phyloP scores from a whole-genome alignment of 2,113 vertebrate genomes.

The Varanus salvator region DNA sequence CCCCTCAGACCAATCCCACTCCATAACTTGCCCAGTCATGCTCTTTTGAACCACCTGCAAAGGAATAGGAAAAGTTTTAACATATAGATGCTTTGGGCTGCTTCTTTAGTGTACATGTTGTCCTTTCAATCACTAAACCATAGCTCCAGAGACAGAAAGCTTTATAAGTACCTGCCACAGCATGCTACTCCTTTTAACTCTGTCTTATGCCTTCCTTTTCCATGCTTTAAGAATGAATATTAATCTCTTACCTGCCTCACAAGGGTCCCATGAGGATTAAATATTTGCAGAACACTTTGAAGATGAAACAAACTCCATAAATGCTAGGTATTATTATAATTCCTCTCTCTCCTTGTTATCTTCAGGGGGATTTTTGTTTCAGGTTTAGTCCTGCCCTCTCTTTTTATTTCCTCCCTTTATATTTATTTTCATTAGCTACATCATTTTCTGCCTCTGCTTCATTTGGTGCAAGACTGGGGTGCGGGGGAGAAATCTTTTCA shows the following conservation, averaged over 20 bases:
- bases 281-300: conserved; percentile 33
- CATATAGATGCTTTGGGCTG: not conserved
- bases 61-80: not conserved
- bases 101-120: not conserved
- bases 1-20: too few relatives aligned
- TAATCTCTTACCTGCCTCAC: not conserved
- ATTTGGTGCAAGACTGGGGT: not conserved
- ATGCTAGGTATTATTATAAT: conserved; percentile 6
- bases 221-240: not conserved
- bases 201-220: not conserved
- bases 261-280: conserved; percentile 24
- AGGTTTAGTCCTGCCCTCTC: not conserved
- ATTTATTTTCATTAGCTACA: conserved; percentile 7
- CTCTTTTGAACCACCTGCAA: not conserved
- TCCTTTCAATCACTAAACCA: not conserved
- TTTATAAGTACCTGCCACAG: not conserved
- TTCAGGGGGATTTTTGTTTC: conserved; percentile 34
- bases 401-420: not conserved
- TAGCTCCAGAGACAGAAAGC: not conserved
- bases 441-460: fast-evolving
- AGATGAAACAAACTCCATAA: conserved; percentile 19
- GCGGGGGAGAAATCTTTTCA: not conserved
- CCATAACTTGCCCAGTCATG: too few relatives aligned
- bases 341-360: conserved; percentile 18
- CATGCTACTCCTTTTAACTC: conserved; percentile 2